phyloP scores from a whole-genome alignment of 1,140 invertebrate genomes.

The Leucophenga varia region DNA sequence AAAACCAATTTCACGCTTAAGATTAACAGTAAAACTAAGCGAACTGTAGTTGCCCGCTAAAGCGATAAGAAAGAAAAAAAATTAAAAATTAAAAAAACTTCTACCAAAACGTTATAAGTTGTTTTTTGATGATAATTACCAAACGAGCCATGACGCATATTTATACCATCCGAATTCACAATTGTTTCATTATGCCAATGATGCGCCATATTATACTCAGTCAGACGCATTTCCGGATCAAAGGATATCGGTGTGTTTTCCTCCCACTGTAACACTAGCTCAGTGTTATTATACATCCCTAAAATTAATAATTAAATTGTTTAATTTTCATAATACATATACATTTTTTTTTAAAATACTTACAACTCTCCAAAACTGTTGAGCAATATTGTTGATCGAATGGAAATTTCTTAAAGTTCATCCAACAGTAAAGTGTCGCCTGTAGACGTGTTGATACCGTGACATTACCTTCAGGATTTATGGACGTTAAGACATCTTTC shows the following conservation, averaged over 20 bases:
- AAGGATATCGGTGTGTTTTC: slow-evolving; percentile 70
- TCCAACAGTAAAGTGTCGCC: slow-evolving; percentile 76
- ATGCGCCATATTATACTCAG: slow-evolving; percentile 73
- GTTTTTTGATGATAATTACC: slow-evolving; percentile 50
- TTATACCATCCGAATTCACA: slow-evolving; percentile 59
- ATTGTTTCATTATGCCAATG: slow-evolving; percentile 70
- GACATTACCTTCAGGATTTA: slow-evolving; percentile 73
- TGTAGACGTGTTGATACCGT: slow-evolving; percentile 74
- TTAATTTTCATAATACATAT: not conserved
- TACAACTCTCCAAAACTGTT: slow-evolving; percentile 79
- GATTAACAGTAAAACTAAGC: slow-evolving; percentile 73
- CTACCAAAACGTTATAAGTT: not conserved
- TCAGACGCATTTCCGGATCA: slow-evolving; percentile 75
- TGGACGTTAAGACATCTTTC: slow-evolving; percentile 76
- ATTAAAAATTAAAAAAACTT: not conserved
- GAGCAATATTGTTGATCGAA: slow-evolving; percentile 80
- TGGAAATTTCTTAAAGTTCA: slow-evolving; percentile 81
- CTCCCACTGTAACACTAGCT: slow-evolving; percentile 75
- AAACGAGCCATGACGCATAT: slow-evolving; percentile 69
- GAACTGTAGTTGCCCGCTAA: slow-evolving; percentile 80
- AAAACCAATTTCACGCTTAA: slow-evolving; percentile 80
- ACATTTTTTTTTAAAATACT: slow-evolving; percentile 20
- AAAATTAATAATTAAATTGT: slow-evolving; percentile 56
- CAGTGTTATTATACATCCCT: slow-evolving; percentile 76
- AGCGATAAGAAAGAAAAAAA: slow-evolving; percentile 41